Percentiles rank a stretch among this genome's conserved stretches.
phyloP scores from a whole-genome alignment of 2,113 vertebrate genomes.

The Chionodraco myersi region DNA sequence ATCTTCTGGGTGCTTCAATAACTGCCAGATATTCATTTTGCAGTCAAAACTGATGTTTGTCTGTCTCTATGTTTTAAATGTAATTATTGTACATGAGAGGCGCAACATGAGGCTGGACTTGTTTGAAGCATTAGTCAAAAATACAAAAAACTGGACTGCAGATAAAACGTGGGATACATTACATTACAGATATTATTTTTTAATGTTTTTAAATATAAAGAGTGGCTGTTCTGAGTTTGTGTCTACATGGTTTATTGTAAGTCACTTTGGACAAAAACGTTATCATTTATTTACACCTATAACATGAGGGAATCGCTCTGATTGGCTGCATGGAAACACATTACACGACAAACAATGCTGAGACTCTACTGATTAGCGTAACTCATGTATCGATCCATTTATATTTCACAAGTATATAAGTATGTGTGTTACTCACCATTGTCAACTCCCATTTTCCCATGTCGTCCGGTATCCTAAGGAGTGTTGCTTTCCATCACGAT shows the following conservation, averaged over 20 bases:
- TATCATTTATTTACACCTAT: too few relatives aligned
- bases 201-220: too few relatives aligned
- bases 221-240: too few relatives aligned
- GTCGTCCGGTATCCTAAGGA: constrained; percentile 45
- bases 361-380: not conserved
- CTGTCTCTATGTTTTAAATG: not conserved
- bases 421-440: constrained; percentile 71
- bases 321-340: too few relatives aligned
- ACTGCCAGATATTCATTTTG: not conserved
- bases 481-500: constrained; percentile 59
- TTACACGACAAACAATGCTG: not conserved
- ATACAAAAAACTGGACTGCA: not conserved
- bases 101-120: not conserved
- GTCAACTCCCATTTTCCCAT: constrained; percentile 87
- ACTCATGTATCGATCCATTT: not conserved
- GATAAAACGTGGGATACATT: not conserved
- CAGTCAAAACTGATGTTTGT: not conserved
- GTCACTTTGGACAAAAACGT: too few relatives aligned
- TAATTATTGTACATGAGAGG: not conserved
- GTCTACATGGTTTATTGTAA: too few relatives aligned
- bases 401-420: not conserved
- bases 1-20: not conserved
- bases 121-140: not conserved
- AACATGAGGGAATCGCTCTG: too few relatives aligned
- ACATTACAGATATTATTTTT: not conserved